Conservation (phyloP, 2,113 vertebrate genomes). For the Sterna hirundo region DNA sequence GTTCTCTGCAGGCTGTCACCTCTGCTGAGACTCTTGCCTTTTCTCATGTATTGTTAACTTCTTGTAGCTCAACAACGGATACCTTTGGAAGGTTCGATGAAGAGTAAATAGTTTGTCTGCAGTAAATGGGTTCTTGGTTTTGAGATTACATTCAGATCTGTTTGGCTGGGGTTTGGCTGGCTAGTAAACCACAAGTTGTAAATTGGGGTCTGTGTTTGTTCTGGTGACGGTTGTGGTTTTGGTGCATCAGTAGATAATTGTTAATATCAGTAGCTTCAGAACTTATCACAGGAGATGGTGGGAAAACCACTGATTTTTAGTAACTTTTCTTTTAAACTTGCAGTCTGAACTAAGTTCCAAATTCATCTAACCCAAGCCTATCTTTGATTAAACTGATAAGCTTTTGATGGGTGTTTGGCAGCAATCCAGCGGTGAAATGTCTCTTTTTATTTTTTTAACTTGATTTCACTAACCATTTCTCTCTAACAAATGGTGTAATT, state of each 20-base stretch:
- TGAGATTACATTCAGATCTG: background rate
- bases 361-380: background rate
- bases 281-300: background rate
- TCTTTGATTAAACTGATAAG: background rate
- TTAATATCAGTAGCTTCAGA: background rate
- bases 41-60: background rate
- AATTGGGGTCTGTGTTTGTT: background rate
- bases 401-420: background rate
- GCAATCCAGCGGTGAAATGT: background rate
- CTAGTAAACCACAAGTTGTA: background rate
- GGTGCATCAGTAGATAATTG: background rate
- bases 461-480: background rate
- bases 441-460: background rate
- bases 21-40: background rate
- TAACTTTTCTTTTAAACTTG: background rate
- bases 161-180: background rate
- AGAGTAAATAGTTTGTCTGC: background rate
- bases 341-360: background rate
- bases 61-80: background rate
- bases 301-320: background rate
- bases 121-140: background rate
- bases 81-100: background rate
- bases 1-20: background rate
- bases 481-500: background rate
- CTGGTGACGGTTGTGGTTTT: background rate